phyloP scores from a whole-genome alignment of 2,888 invertebrate species.

The Ashinkailepas kermadecensis region DNA sequence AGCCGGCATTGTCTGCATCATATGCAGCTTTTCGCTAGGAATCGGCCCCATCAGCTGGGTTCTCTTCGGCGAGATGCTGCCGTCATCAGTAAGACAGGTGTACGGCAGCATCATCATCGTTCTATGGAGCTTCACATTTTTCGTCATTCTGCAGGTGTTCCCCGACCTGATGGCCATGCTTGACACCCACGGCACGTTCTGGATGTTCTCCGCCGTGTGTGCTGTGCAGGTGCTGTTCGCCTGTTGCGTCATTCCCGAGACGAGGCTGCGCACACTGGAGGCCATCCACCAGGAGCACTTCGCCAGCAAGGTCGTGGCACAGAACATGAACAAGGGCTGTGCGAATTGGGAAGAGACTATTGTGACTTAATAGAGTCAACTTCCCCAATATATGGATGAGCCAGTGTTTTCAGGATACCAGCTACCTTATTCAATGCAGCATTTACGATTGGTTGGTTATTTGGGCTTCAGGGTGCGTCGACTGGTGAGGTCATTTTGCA shows the following conservation, averaged over 20 bases:
- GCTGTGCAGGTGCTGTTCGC: constrained; percentile 68
- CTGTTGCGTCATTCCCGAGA: constrained; percentile 78
- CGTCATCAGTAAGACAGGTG: constrained; percentile 57
- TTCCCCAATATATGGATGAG: too few relatives aligned
- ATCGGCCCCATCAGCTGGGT: constrained; percentile 16
- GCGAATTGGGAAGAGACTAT: too few relatives aligned
- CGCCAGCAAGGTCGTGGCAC: background rate
- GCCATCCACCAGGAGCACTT: constrained; percentile 56
- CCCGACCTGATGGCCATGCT: constrained; percentile 56
- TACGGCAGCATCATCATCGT: constrained; percentile 81
- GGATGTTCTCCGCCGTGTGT: constrained; percentile 69
- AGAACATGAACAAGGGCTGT: too few relatives aligned
- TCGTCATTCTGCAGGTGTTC: constrained; percentile 78
- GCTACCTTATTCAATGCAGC: too few relatives aligned
- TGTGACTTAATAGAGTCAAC: too few relatives aligned
- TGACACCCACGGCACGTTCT: constrained; percentile 65
- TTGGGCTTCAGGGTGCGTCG: too few relatives aligned
- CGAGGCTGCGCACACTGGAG: constrained; percentile 81
- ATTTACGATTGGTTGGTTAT: too few relatives aligned
- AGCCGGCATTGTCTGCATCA: background rate
- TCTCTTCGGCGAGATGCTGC: background rate
- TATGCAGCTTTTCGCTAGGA: background rate
- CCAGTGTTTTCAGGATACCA: too few relatives aligned
- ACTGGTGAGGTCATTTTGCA: too few relatives aligned
- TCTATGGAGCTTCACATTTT: constrained; percentile 83